Conservation (phyloP, 2,797 vertebrate genomes). For the Ispidina picta region DNA sequence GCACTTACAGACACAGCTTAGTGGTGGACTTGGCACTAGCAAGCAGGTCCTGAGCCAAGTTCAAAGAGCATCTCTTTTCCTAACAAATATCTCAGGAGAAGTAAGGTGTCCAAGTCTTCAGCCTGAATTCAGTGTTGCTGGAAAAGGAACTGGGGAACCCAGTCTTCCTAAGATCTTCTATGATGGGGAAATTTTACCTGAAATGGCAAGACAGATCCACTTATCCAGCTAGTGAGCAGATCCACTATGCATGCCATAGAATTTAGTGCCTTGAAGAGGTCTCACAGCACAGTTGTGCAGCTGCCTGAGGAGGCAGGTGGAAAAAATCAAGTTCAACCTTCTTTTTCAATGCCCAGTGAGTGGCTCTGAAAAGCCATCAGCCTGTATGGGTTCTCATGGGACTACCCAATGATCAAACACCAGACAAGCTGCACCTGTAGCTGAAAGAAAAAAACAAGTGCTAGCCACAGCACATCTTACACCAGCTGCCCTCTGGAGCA, state of each 20-base stretch:
- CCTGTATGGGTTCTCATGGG: background rate
- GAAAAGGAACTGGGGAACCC: background rate
- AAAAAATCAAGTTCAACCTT: background rate
- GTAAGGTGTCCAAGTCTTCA: accelerated
- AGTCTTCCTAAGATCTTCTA: background rate
- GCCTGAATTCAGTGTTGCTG: background rate
- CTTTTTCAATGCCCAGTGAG: background rate
- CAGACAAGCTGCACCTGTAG: background rate
- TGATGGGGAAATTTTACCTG: background rate
- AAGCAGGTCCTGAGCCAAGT: background rate
- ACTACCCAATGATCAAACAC: background rate
- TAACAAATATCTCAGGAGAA: background rate
- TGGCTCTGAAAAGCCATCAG: background rate
- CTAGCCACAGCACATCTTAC: background rate
- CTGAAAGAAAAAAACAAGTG: background rate
- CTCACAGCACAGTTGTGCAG: background rate
- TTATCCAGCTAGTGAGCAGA: background rate
- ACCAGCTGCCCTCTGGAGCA: background rate
- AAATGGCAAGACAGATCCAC: background rate
- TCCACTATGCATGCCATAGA: background rate
- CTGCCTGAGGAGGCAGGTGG: background rate
- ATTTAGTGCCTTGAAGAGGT: background rate
- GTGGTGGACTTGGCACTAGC: background rate
- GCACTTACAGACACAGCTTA: no score
- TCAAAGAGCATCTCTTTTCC: background rate